phyloP scores from a whole-genome alignment of 2,113 vertebrate genomes.

The Pterophyllum scalare region DNA sequence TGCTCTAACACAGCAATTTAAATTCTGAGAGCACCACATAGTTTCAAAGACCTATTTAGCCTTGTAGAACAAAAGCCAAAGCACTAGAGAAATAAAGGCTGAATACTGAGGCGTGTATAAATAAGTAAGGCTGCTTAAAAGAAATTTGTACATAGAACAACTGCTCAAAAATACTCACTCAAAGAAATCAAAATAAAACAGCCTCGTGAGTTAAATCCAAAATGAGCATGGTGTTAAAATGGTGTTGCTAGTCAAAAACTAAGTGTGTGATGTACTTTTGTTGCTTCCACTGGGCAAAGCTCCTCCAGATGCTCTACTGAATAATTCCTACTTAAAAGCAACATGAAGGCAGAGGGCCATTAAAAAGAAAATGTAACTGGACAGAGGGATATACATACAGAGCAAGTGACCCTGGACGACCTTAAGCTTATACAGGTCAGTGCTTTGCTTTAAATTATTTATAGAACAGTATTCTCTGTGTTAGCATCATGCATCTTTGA shows the following conservation, averaged over 20 bases:
- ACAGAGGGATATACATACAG: not conserved
- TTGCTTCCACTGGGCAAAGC: not conserved
- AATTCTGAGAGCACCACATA: conserved; percentile 44
- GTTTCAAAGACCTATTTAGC: conserved; percentile 55
- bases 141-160: not conserved
- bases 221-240: not conserved
- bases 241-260: not conserved
- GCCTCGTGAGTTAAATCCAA: not conserved
- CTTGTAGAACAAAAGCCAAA: conserved; percentile 36
- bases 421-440: conserved; percentile 64
- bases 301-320: conserved; percentile 16
- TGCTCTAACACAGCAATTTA: conserved; percentile 40
- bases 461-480: conserved; percentile 12
- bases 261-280: not conserved
- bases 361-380: not conserved
- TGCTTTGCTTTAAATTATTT: conserved; percentile 50
- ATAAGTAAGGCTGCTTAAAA: conserved; percentile 1
- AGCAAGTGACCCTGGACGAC: conserved; percentile 14
- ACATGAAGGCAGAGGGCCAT: not conserved
- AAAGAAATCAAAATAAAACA: not conserved
- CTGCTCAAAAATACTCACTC: not conserved
- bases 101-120: not conserved
- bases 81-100: not conserved
- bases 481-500: conserved; percentile 18
- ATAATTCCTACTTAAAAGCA: conserved; percentile 13